phyloP scores from a whole-genome alignment of 2,113 vertebrate species.

The Nesoenas mayeri region DNA sequence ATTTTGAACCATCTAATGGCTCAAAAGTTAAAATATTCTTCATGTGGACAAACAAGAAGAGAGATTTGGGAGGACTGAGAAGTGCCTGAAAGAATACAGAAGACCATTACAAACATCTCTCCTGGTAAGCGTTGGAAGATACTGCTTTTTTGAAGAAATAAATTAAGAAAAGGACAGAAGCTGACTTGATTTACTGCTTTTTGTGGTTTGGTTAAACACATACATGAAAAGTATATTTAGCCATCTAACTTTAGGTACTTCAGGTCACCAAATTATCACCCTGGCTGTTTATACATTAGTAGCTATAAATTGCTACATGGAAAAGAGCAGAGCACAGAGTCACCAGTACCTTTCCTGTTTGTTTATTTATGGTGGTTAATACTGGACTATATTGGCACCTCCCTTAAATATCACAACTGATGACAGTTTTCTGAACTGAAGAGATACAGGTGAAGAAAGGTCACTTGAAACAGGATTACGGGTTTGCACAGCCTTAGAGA shows the following conservation, averaged over 20 bases:
- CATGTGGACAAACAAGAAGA: neutral
- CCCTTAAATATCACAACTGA: neutral
- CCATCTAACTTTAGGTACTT: neutral
- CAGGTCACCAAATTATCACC: neutral
- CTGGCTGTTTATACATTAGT: neutral
- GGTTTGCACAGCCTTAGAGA: neutral
- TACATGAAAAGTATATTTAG: neutral
- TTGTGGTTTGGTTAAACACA: neutral
- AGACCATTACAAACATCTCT: neutral
- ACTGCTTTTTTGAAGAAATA: neutral
- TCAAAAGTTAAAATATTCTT: neutral
- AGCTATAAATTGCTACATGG: neutral
- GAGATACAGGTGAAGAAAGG: neutral
- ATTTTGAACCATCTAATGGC: neutral
- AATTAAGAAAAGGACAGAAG: neutral
- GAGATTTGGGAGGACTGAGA: neutral
- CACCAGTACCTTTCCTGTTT: neutral
- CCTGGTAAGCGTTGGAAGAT: neutral
- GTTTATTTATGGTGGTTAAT: neutral
- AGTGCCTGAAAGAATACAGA: neutral
- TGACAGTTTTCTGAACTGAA: neutral
- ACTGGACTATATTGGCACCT: neutral
- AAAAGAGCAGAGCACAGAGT: neutral
- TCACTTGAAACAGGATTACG: neutral
- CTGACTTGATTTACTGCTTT: neutral